These are phyloP conservation scores for Anarrhichthys ocellatus DNA, from an alignment of 2,113 vertebrate species.

Conservation along the genomic window DNA sequence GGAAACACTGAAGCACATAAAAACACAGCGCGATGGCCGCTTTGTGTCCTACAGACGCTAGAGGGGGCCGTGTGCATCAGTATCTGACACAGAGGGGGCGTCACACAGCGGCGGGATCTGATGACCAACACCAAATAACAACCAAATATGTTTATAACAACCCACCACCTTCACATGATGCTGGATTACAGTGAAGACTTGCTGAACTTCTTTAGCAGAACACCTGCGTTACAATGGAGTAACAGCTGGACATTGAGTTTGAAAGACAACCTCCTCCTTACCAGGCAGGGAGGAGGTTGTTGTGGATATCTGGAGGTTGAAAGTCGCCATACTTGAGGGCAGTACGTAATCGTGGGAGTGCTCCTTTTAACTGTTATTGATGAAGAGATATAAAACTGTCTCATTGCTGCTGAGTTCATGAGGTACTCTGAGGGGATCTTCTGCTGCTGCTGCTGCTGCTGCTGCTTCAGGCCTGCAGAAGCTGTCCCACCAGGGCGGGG, in stretches of 20 bases:
- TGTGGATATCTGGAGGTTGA: not conserved
- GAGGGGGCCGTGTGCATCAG: too few species aligned
- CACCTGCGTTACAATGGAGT: too few species aligned
- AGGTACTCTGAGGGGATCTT: slow-evolving; percentile 2
- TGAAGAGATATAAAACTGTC: not conserved
- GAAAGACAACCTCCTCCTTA: too few species aligned
- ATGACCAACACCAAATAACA: too few species aligned
- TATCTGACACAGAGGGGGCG: too few species aligned
- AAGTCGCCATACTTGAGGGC: not conserved
- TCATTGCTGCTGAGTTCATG: not conserved
- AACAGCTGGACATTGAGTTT: not conserved
- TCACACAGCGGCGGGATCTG: too few species aligned
- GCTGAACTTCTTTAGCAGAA: not conserved
- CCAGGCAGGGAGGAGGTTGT: not conserved
- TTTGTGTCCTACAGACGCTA: too few species aligned
- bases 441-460: not conserved
- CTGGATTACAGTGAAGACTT: not conserved
- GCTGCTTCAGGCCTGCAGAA: slow-evolving; percentile 76
- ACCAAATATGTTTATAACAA: not conserved
- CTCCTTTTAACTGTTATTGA: not conserved
- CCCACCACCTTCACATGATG: too few species aligned
- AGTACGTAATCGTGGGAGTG: not conserved
- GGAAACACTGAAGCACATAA: too few species aligned
- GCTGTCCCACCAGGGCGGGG: slow-evolving; percentile 79
- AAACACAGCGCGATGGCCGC: too few species aligned